Evolutionary conservation across 2,888 invertebrate species (phyloP).

Genomic region (Drosophila prolongata): DNA sequence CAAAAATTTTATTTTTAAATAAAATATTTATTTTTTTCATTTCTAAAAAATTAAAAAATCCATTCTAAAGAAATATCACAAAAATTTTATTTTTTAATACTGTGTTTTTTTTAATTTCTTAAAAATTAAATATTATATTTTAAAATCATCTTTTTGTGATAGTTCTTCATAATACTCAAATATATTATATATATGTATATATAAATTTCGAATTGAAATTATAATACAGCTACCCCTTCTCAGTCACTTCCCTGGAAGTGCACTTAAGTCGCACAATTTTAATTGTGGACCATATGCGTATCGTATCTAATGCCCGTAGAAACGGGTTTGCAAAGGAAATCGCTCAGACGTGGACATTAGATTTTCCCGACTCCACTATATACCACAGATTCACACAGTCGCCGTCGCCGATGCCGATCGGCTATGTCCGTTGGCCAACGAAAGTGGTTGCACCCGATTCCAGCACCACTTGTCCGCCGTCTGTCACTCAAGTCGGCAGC

Average conservation of each 20-base stretch:
- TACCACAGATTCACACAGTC: slow-evolving; percentile 60
- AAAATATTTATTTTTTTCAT: too few species aligned
- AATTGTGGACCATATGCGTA: slow-evolving; percentile 74
- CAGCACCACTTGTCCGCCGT: slow-evolving; percentile 64
- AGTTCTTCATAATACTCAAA: too few species aligned
- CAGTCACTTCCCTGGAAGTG: not conserved
- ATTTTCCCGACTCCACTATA: slow-evolving; percentile 69
- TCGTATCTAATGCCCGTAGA: slow-evolving; percentile 71
- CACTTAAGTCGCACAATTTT: slow-evolving; percentile 59
- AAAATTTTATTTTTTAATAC: too few species aligned
- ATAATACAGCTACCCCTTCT: slow-evolving; percentile 14
- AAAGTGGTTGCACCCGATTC: slow-evolving; percentile 74
- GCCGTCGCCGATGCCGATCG: slow-evolving; percentile 29
- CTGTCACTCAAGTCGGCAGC: slow-evolving; percentile 60
- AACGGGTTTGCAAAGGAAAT: slow-evolving; percentile 76
- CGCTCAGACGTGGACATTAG: slow-evolving; percentile 68
- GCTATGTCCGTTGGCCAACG: slow-evolving; percentile 49
- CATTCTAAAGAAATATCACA: too few species aligned
- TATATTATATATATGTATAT: too few species aligned
- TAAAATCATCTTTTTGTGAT: too few species aligned
- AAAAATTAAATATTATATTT: too few species aligned
- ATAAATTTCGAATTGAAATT: not conserved
- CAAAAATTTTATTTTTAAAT: too few species aligned
- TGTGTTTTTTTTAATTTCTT: too few species aligned
- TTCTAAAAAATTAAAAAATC: too few species aligned